These are phyloP conservation scores for Rhagonycha fulva DNA, from an alignment of 2,888 invertebrate genomes.

Conservation along the genomic window DNA sequence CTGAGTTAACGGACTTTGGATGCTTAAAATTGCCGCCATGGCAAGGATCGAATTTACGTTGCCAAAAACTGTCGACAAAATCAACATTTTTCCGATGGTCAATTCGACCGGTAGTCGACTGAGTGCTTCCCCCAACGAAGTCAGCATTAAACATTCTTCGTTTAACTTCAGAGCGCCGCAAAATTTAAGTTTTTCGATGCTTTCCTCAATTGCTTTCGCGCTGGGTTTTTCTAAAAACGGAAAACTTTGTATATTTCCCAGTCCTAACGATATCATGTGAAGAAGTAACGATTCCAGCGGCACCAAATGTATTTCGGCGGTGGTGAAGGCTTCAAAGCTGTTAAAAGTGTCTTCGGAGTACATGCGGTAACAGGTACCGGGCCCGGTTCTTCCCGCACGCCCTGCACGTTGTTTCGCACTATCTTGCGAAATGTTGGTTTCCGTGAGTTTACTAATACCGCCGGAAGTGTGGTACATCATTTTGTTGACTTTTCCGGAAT, in stretches of 20 bases:
- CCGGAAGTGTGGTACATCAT: constrained; percentile 93
- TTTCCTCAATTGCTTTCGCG: constrained; percentile 81
- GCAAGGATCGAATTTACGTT: constrained; percentile 88
- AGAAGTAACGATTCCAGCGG: constrained; percentile 90
- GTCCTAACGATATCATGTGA: constrained; percentile 92
- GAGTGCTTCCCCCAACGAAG: constrained; percentile 83
- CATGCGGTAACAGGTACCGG: constrained; percentile 91
- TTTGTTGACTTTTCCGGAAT: constrained; percentile 94
- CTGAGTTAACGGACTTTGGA: constrained; percentile 92
- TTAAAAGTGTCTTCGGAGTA: constrained; percentile 84
- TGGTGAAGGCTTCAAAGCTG: constrained; percentile 81
- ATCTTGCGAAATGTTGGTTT: constrained; percentile 97
- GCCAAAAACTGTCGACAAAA: constrained; percentile 87
- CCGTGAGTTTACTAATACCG: constrained; percentile 89
- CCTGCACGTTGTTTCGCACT: constrained; percentile 97
- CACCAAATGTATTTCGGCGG: constrained; percentile 92
- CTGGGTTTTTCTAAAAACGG: constrained; percentile 96
- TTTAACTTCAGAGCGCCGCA: constrained; percentile 80
- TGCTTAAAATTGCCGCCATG: constrained; percentile 88
- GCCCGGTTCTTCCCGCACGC: constrained; percentile 91
- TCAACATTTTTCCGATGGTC: constrained; percentile 92
- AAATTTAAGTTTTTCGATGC: constrained; percentile 81
- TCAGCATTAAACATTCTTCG: constrained; percentile 68
- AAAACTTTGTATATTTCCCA: constrained; percentile 88
- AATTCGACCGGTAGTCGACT: constrained; percentile 93